Conservation (phyloP, 1,140 invertebrate species). For the Pseudomyrmex concolor region DNA sequence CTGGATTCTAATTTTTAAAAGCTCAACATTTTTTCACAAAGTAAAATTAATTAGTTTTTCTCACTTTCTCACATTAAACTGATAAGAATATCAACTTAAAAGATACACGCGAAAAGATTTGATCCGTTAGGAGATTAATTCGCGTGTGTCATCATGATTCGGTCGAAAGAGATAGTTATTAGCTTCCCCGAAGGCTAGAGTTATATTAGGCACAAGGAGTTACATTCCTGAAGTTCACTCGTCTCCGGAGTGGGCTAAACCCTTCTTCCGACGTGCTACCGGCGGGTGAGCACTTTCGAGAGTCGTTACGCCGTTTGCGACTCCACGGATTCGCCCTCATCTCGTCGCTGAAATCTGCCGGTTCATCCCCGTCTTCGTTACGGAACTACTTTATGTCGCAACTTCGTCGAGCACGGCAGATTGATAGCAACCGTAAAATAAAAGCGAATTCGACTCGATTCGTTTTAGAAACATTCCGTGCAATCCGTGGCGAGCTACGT, state of each 20-base stretch:
- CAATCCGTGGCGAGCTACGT: not conserved
- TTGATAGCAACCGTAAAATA: slow-evolving; percentile 36
- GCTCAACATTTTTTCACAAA: not conserved
- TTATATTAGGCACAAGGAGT: slow-evolving; percentile 46
- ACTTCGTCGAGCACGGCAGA: slow-evolving; percentile 7
- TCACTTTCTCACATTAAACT: not conserved
- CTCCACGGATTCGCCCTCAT: slow-evolving; percentile 30
- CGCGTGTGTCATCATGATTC: not conserved
- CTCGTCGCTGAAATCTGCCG: slow-evolving; percentile 36
- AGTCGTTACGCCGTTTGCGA: slow-evolving; percentile 48
- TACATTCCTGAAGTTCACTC: slow-evolving; percentile 48
- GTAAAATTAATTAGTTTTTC: not conserved
- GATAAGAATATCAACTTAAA: not conserved
- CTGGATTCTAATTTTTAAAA: not conserved
- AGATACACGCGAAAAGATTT: not conserved
- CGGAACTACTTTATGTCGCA: slow-evolving; percentile 45
- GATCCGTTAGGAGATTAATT: slow-evolving; percentile 15
- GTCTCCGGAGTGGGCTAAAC: slow-evolving; percentile 48
- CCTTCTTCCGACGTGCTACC: slow-evolving; percentile 29
- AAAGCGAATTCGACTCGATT: not conserved
- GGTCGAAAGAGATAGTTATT: slow-evolving; percentile 36
- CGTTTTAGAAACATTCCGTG: not conserved
- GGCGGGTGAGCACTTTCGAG: slow-evolving; percentile 43
- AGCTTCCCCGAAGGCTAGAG: slow-evolving; percentile 33
- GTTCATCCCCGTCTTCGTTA: slow-evolving; percentile 34